These are phyloP conservation scores for Drosophila vallismaia DNA, from an alignment of 2,888 invertebrate species.

Conservation along the genomic window DNA sequence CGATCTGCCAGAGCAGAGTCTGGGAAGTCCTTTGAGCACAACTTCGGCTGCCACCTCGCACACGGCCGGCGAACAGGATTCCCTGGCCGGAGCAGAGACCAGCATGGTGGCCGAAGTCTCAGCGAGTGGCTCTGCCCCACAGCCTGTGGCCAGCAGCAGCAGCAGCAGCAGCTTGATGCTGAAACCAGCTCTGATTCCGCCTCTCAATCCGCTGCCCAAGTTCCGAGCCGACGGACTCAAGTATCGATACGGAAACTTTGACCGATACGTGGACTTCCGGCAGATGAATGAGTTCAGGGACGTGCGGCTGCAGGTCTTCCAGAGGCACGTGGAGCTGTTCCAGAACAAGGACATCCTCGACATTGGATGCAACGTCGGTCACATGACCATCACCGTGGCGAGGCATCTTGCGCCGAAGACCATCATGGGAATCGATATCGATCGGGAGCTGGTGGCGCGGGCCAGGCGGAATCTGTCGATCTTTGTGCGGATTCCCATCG, in stretches of 20 bases:
- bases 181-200: constrained; percentile 64
- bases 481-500: constrained; percentile 81
- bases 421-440: constrained; percentile 97
- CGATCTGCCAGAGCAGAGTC: constrained; percentile 69
- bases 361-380: constrained; percentile 99
- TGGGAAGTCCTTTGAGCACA: constrained; percentile 76
- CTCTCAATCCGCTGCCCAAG: constrained; percentile 72
- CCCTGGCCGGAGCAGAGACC: constrained; percentile 36
- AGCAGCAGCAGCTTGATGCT: constrained; percentile 37
- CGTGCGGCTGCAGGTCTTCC: constrained; percentile 92
- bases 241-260: constrained; percentile 98
- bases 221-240: constrained; percentile 91
- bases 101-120: constrained; percentile 11
- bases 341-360: constrained; percentile 96
- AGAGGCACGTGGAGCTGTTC: constrained; percentile 92
- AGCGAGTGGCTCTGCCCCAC: background rate
- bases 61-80: constrained; percentile 73
- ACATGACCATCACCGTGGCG: constrained; percentile 95
- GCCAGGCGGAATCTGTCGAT: constrained; percentile 83
- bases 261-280: constrained; percentile 97
- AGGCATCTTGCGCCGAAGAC: constrained; percentile 92
- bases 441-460: constrained; percentile 90
- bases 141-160: constrained; percentile 4
- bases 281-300: constrained; percentile 93
- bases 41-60: constrained; percentile 71